Conservation (phyloP, 2,797 vertebrate genomes). For the Nyctibius grandis region DNA sequence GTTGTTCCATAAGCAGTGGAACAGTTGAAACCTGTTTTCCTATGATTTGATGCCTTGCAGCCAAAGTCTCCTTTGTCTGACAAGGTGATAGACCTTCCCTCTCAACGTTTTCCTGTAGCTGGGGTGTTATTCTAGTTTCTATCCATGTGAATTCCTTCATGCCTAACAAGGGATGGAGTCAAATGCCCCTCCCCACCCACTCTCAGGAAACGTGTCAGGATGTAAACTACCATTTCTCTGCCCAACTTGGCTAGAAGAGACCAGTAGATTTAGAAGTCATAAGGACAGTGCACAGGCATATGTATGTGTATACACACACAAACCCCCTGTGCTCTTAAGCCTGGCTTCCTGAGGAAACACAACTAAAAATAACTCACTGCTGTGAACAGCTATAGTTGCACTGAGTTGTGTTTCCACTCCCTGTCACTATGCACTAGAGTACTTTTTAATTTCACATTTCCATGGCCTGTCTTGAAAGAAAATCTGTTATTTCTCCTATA, state of each 20-base stretch:
- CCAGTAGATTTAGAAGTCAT: not conserved
- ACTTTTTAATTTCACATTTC: conserved; percentile 25
- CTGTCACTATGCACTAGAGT: not conserved
- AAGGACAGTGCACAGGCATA: not conserved
- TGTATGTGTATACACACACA: not conserved
- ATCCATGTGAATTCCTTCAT: not conserved
- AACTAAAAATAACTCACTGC: not conserved
- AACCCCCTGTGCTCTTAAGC: not conserved
- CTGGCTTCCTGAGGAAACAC: not conserved
- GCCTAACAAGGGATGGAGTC: not conserved
- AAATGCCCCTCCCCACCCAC: not conserved
- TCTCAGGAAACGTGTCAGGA: not conserved
- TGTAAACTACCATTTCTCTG: not conserved
- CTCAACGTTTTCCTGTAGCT: not conserved
- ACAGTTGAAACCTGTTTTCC: conserved; percentile 13
- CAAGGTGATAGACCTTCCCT: not conserved
- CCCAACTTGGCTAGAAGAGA: not conserved
- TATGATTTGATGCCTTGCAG: not conserved
- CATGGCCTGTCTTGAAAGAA: not conserved
- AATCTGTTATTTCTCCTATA: not conserved
- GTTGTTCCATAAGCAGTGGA: conserved; percentile 25
- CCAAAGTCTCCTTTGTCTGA: not conserved
- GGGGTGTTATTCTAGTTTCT: not conserved
- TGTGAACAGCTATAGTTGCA: not conserved
- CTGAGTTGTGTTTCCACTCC: not conserved